These are phyloP conservation scores for Micromesistius poutassou DNA, from an alignment of 2,797 vertebrate species.

Conservation along the genomic window DNA sequence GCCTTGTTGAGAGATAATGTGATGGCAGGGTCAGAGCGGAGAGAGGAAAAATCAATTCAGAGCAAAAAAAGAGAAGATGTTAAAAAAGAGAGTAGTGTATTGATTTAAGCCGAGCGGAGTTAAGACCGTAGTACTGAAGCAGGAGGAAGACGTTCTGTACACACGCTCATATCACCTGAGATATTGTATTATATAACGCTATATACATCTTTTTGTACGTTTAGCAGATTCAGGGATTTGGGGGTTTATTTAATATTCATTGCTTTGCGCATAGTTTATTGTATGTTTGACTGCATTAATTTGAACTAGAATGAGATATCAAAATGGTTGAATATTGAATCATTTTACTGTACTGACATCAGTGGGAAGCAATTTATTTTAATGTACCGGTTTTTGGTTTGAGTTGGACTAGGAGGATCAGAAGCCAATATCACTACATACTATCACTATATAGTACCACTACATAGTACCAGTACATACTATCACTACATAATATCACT, in stretches of 20 bases:
- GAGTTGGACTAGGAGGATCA: neutral
- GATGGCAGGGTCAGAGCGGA: constrained; percentile 72
- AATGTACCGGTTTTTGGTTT: neutral
- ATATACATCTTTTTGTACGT: neutral
- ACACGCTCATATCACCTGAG: no score
- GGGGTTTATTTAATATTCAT: neutral
- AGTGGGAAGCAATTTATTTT: neutral
- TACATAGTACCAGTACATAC: no score
- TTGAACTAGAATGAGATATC: neutral
- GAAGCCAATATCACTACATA: neutral
- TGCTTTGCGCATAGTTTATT: neutral
- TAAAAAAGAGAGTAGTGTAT: constrained; percentile 65
- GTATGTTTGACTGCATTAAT: neutral
- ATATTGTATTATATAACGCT: neutral
- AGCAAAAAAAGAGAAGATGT: constrained; percentile 46
- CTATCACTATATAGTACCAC: neutral
- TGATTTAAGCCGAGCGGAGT: constrained; percentile 62
- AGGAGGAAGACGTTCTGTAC: constrained; percentile 33
- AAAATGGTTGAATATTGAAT: neutral
- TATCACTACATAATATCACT: no score
- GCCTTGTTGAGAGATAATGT: constrained; percentile 75
- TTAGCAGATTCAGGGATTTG: neutral
- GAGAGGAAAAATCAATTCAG: constrained; percentile 71
- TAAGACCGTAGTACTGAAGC: constrained; percentile 51
- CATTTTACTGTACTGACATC: neutral